Evolutionary conservation across 2,888 invertebrate genomes (phyloP), one percentile per base, ranked within the genome.

Genomic region (Tenthredo livida): DNA sequence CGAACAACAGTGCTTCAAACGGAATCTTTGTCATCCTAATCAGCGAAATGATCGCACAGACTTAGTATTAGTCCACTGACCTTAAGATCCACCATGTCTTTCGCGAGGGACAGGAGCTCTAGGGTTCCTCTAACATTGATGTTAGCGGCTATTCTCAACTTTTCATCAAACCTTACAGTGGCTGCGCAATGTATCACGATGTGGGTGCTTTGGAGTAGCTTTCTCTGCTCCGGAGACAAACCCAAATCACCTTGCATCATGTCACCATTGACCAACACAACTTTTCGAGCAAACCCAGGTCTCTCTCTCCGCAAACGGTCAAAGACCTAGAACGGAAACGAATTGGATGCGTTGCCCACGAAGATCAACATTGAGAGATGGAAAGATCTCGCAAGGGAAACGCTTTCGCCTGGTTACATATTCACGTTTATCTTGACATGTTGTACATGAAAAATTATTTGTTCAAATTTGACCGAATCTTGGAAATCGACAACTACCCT

Each of bases 131-230:
- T 93, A 5, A 97, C 95, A 92, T 97, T 97, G 92, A 97, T 96
- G 87, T 95, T 94, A 12, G 96, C 94, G 0, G 96, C 96, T 2
- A 93, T 90, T 90, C 95, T 94, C 37, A 97, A 92, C 58, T 95
- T 95, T 90, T 97, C 97, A 90, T 97, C 96, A 90, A 97, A 97
- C 88, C 95, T 94, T 10, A 97, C 96, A 0, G 96, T 96, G 1
- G 97, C 97, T 0, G 97, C 97, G 50, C 95, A 96, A 91, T 97
- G 97, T 91, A 97, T 95, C n/a, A 97, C 95, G 17, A 96, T 94
- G 82, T 94, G 93, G 0, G 96, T 95, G 86, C 95, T 94, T n/a
- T 89, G 89, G 15, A 95, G 87, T 12, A 90, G 88, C 72, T 93
- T 89, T 84, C 95, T 94, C 88, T 95, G 94, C 54, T 94, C 93